Evolutionary conservation across 2,888 invertebrate genomes (phyloP), one percentile per base, ranked within the genome.

Genomic region (Sesia bembeciformis): DNA sequence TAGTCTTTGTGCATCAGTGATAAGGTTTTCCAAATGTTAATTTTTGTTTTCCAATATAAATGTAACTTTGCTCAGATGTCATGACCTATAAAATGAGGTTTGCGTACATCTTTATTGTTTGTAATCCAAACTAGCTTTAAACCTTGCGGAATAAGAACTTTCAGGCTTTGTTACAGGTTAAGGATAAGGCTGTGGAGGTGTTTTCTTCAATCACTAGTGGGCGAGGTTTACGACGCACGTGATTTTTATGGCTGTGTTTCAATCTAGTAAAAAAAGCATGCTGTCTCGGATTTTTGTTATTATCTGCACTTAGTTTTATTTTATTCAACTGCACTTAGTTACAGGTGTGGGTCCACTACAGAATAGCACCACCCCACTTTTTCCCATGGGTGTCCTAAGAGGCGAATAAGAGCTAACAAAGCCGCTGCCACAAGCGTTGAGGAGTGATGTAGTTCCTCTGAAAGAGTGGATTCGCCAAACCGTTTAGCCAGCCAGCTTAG

Each of bases 151-250:
- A 4, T 46, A 46, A 46, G 46, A 46, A 23, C 23, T 46, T 8
- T 46, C n/a, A 3, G 8, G 8, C 23, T 46, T 46, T 6, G 8
- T 8, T 46, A 8, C n/a, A n/a, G 8, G 8, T 46, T 46, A 46
- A 46, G 6, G 46, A 8, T 43, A 23, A 46, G 46, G 46, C 38
- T 4, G 50, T 39, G 39, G 7, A 38, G 38, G 39, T 53, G 54
- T 60, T 59, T 62, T 59, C 61, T 57, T 58, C 60, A 60, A 62
- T 58, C 59, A 58, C 59, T 53, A 60, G 59, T 57, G 59, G 63
- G 61, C 54, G 59, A 58, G 58, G 58, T 64, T 61, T 64, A 64
- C 57, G 60, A 60, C 57, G 58, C 50, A 55, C 59, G 61, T 50
- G 38, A 4, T 60, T 60, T 61, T 60, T 61, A 57, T 55, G 57